phyloP scores from a whole-genome alignment of 1,140 invertebrate species.

The Aphidius ervi region DNA sequence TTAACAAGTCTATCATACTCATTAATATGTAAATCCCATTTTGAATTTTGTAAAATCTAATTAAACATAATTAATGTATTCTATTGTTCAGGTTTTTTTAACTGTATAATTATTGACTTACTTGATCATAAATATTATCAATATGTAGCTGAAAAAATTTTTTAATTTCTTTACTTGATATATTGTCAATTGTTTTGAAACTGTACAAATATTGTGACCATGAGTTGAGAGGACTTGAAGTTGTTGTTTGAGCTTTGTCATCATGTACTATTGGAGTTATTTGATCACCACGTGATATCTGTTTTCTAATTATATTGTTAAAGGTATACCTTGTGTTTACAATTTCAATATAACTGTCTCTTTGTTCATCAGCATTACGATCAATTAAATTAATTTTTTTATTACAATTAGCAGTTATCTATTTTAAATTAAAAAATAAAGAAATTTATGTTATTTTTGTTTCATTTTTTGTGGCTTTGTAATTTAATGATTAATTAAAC shows the following conservation, averaged over 20 bases:
- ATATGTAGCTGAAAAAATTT: slow-evolving; percentile 33
- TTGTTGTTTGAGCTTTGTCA: slow-evolving; percentile 61
- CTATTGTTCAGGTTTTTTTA: too few relatives aligned
- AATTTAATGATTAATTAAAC: slow-evolving; percentile 29
- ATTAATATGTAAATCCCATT: slow-evolving; percentile 63
- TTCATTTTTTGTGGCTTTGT: slow-evolving; percentile 1
- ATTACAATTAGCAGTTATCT: slow-evolving; percentile 18
- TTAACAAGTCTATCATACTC: slow-evolving; percentile 58
- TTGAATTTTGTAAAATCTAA: slow-evolving; percentile 50
- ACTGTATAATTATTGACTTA: slow-evolving; percentile 29
- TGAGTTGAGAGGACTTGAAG: slow-evolving; percentile 61
- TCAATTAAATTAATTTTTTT: slow-evolving; percentile 25
- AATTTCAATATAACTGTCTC: slow-evolving; percentile 66
- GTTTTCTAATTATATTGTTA: slow-evolving; percentile 53
- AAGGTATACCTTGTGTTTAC: slow-evolving; percentile 56
- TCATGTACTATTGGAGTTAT: slow-evolving; percentile 50
- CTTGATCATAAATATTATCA: slow-evolving; percentile 41
- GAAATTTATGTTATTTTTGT: slow-evolving; percentile 2
- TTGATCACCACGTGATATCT: slow-evolving; percentile 32
- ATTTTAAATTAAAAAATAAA: neutral
- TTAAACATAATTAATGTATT: neutral
- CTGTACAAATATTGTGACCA: slow-evolving; percentile 61
- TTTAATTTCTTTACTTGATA: slow-evolving; percentile 45
- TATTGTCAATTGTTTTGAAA: slow-evolving; percentile 41
- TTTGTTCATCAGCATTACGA: slow-evolving; percentile 54